These are phyloP conservation scores for Beris chalybata DNA, from an alignment of 2,888 invertebrate genomes.

Conservation along the genomic window DNA sequence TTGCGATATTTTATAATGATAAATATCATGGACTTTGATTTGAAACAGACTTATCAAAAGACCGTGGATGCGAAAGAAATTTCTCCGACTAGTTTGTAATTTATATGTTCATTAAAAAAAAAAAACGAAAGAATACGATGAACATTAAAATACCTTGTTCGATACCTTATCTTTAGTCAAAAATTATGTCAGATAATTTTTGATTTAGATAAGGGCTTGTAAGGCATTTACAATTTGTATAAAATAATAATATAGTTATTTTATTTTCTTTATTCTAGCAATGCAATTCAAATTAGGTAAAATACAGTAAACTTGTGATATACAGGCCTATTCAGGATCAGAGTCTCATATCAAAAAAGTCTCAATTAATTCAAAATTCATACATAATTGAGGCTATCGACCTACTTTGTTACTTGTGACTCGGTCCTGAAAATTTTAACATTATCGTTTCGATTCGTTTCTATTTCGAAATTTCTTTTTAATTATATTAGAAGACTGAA, in stretches of 20 bases:
- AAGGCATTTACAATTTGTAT: constrained; percentile 26
- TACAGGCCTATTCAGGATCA: no score
- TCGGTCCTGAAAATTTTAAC: no score
- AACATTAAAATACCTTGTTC: constrained; percentile 27
- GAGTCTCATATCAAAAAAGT: no score
- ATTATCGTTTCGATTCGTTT: no score
- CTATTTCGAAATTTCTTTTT: no score
- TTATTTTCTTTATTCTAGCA: background rate
- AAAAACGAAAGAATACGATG: background rate
- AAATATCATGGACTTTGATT: constrained; percentile 32
- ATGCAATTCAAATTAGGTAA: no score
- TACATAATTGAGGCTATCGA: no score
- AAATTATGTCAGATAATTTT: constrained; percentile 12
- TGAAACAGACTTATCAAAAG: constrained; percentile 22
- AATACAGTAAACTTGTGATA: no score
- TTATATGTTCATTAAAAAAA: constrained; percentile 14
- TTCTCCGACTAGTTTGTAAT: constrained; percentile 30
- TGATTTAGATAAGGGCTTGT: constrained; percentile 21
- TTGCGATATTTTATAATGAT: constrained; percentile 9
- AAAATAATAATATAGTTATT: background rate
- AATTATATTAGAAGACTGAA: no score
- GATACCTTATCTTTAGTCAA: constrained; percentile 24
- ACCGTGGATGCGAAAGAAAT: constrained; percentile 33
- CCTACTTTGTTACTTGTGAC: no score
- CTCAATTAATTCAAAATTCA: no score